Base-by-base conservation (phyloP, 1,140 invertebrate genomes). In the Drosophila varians region DNA sequence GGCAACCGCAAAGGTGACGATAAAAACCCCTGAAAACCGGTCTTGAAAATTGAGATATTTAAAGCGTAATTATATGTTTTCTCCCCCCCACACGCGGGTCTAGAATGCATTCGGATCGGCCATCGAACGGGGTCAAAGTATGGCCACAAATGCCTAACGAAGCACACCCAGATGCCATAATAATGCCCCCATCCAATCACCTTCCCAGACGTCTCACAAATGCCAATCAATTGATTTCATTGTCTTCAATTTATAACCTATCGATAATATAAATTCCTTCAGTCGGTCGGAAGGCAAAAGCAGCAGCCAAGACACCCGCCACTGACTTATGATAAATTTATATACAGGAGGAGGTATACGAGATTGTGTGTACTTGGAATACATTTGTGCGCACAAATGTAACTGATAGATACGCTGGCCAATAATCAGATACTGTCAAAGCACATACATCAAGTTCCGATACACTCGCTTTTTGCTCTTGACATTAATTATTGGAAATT, bases 181-280 rank as follows among this genome's bases (percentile, higher is more conserved):
- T 69, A 61, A 74, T 54, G 38, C 38, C 53, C 70, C 46, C 52
- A 40, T 45, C 18, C 65, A 43, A 26, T 36, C 9, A 23, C 19
- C 51, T 49, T 47, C 46, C 31, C 58, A 70, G 55, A 53, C 49
- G 52, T 40, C 52, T 74, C 51, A 74, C 57, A 87, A 74, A 87
- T 77, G 82, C 74, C 82, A 87, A 87, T 87, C 82, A 87, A 87
- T 87, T 87, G 82, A 87, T 77, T 87, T 87, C 83, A 87, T 87
- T 87, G 82, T 87, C 83, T 87, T 87, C 77, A 87, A 87, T 87
- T 87, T 87, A 87, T 87, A 87, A 87, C 77, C 73, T 74, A 75
- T 88, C 64, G 74, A 87, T 87, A 87, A 88, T 87, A 84, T 80
- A 86, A 87, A 82, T 86, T 87, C 77, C 77, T 60, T 23, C 62